phyloP scores from a whole-genome alignment of 37 sponge, comb jelly and placozoan genomes.

The Cladorhizidae sp. region DNA sequence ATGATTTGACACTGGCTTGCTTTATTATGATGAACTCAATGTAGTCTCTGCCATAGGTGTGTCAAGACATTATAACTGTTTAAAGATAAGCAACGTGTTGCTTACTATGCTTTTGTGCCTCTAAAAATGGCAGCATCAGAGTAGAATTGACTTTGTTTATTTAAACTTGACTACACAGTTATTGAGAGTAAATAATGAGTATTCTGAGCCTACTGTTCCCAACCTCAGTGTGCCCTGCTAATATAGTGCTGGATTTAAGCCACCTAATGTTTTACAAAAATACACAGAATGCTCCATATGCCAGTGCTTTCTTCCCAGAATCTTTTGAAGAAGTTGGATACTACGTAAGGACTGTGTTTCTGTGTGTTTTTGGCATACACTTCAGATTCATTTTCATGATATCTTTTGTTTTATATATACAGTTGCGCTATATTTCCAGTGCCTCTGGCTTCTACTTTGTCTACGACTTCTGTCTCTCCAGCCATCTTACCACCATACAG shows the following conservation, averaged over 20 bases:
- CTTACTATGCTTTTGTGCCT: no score
- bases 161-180: no score
- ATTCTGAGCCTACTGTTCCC: no score
- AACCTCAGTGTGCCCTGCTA: neutral
- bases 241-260: neutral
- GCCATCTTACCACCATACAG: slow-evolving; percentile 42
- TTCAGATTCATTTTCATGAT: neutral
- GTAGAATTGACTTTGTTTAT: no score
- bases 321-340: slow-evolving; percentile 37
- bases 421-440: slow-evolving; percentile 75
- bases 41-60: no score
- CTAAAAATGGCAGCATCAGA: no score
- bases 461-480: slow-evolving; percentile 84
- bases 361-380: neutral
- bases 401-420: neutral
- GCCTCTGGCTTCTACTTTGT: slow-evolving; percentile 65
- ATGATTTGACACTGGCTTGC: no score
- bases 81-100: no score
- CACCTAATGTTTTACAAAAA: neutral
- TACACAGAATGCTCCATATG: slow-evolving; percentile 46
- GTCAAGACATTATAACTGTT: no score
- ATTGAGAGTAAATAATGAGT: no score
- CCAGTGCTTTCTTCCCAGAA: slow-evolving; percentile 27
- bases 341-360: slow-evolving; percentile 43
- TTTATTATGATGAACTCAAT: no score